Conservation (phyloP, 2,888 invertebrate species). For the Phragmatobia fuliginosa region DNA sequence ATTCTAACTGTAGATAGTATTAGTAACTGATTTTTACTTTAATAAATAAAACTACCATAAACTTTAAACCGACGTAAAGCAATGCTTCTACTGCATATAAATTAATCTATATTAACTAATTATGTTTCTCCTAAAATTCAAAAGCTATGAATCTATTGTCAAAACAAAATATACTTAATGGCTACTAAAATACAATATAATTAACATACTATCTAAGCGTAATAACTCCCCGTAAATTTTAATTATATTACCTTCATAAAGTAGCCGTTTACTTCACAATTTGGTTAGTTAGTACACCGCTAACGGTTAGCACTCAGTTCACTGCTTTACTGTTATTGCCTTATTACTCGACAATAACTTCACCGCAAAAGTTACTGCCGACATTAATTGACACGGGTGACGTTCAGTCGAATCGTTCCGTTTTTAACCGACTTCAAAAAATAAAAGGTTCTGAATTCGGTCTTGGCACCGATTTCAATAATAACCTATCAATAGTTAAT, state of each 20-base stretch:
- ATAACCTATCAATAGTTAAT: too few species aligned
- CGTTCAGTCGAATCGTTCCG: background rate
- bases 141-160: too few species aligned
- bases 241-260: conserved; percentile 45
- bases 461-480: too few species aligned
- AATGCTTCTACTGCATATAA: background rate
- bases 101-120: background rate
- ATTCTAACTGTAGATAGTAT: too few species aligned
- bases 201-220: background rate
- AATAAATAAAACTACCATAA: too few species aligned
- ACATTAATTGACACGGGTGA: conserved; percentile 9
- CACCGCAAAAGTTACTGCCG: conserved; percentile 23
- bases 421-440: too few species aligned
- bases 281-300: conserved; percentile 41
- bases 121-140: background rate
- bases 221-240: conserved; percentile 10
- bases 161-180: background rate
- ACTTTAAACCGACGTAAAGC: too few species aligned
- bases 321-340: conserved; percentile 55
- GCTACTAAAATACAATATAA: background rate
- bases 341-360: conserved; percentile 57
- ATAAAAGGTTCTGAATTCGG: too few species aligned
- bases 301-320: conserved; percentile 28
- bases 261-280: conserved; percentile 42
- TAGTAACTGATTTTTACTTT: too few species aligned